Base-by-base conservation (phyloP, 2,888 invertebrate genomes). In the Eupithecia pulchellata region DNA sequence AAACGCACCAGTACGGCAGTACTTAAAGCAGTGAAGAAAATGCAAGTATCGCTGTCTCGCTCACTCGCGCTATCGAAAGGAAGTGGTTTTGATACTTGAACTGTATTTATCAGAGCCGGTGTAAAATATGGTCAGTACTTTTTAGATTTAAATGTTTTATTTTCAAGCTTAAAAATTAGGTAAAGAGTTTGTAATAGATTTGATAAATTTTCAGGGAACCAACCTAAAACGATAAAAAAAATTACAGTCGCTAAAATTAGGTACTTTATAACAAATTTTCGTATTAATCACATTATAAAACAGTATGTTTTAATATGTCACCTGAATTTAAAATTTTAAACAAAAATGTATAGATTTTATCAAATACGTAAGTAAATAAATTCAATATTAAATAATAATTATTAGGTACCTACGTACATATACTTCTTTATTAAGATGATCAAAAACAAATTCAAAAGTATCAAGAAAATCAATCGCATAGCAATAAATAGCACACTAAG, bases 1-100 rank as follows among this genome's bases (percentile, higher is more conserved):
- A 76, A 76, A 75, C 69, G 82, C 79, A 77, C 74, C 81, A 77
- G 84, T 74, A 77, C 79, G 77, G 74, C 81, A 77, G 84, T 74
- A 77, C 75, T 82, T 72, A 80, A 84, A 84, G 83, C 77, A 79
- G 81, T 69, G 83, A 84, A 87, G 90, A 90, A 91, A 91, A 91
- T 88, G 85, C 85, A 82, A 76, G 78, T 88, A 79, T 82, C 69
- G 74, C 86, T 75, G 74, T 92, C 92, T 83, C 88, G 72, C 77
- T 93, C 87, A 75, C 88, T 76, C 91, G 78, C 82, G 79, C 82
- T 87, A 87, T 86, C 84, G 81, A 62, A 83, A 78, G 64, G 47
- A 30, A 74, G 60, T 29, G 68, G 74, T 82, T 80, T 92, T 92
- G 91, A 89, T 92, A 86, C 88, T 89, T 69, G 66, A 55, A 62